Evolutionary conservation across 1,140 invertebrate species (phyloP).

Genomic region (Tetramorium alpestre): DNA sequence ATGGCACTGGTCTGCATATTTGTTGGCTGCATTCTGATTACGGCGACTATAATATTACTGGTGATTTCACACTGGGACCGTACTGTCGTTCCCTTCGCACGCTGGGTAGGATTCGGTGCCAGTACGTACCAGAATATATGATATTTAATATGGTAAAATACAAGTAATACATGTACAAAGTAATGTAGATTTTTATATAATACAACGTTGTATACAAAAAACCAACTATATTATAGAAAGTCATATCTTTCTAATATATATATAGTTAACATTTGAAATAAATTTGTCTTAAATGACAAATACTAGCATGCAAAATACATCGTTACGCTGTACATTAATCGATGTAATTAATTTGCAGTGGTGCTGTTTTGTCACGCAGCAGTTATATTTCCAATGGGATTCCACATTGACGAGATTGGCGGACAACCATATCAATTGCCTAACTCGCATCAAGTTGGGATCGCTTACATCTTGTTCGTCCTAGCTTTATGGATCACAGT

Average conservation of each 20-base stretch:
- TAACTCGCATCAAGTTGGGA: constrained; percentile 97
- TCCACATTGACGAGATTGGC: constrained; percentile 97
- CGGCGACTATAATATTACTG: constrained; percentile 95
- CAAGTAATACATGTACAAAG: not conserved
- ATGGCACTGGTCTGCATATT: constrained; percentile 96
- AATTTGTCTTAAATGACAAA: not conserved
- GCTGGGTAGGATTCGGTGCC: constrained; percentile 98
- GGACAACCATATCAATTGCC: constrained; percentile 98
- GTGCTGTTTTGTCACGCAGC: constrained; percentile 97
- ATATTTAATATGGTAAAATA: not conserved
- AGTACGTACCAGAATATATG: constrained; percentile 88
- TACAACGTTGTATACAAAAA: not conserved
- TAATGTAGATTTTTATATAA: not conserved
- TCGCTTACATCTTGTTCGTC: constrained; percentile 98
- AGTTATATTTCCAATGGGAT: constrained; percentile 98
- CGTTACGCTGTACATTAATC: constrained; percentile 11
- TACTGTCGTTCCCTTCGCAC: constrained; percentile 95
- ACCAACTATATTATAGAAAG: not conserved
- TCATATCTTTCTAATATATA: not conserved
- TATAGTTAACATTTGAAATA: not conserved
- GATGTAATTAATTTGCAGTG: constrained; percentile 88
- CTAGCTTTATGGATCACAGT: constrained; percentile 98
- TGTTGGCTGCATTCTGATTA: constrained; percentile 96
- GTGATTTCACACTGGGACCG: constrained; percentile 96
- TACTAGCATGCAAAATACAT: not conserved